These are phyloP conservation scores for Rosalia funebris DNA, from an alignment of 2,888 invertebrate genomes.

Conservation along the genomic window DNA sequence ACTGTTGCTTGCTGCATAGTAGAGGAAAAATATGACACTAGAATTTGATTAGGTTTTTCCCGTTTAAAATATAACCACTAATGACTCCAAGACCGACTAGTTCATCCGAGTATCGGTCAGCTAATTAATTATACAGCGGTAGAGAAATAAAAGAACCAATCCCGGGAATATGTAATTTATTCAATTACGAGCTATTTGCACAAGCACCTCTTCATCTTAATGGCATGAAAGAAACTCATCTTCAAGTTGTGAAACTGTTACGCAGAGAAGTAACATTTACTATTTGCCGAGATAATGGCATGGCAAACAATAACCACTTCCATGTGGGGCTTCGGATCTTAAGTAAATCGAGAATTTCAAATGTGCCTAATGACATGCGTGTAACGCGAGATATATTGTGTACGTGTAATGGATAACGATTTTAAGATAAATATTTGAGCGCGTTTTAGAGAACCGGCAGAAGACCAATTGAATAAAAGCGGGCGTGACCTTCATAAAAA, in stretches of 20 bases:
- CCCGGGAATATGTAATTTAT: slow-evolving; percentile 6
- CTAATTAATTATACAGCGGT: not conserved
- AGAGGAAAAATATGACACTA: too few species aligned
- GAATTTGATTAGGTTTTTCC: too few species aligned
- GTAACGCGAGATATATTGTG: slow-evolving; percentile 3
- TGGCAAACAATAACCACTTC: slow-evolving; percentile 55
- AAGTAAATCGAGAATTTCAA: slow-evolving; percentile 6
- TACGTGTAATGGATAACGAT: not conserved
- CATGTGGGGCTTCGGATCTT: slow-evolving; percentile 25
- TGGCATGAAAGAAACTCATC: slow-evolving; percentile 22
- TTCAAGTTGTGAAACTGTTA: slow-evolving; percentile 50
- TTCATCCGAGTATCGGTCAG: too few species aligned
- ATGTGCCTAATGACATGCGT: slow-evolving; percentile 8
- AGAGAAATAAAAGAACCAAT: slow-evolving; percentile 2
- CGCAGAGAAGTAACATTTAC: slow-evolving; percentile 57
- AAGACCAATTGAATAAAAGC: too few species aligned
- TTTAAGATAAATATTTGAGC: not conserved
- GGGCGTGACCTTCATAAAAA: too few species aligned
- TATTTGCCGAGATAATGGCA: slow-evolving; percentile 60
- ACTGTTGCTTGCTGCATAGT: too few species aligned
- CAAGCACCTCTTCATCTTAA: slow-evolving; percentile 12
- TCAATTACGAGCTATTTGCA: slow-evolving; percentile 5
- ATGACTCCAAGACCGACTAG: too few species aligned
- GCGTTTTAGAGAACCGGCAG: too few species aligned
- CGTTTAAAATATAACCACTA: too few species aligned